phyloP scores from a whole-genome alignment of 1,140 invertebrate genomes.

The Calliopsis andreniformis region DNA sequence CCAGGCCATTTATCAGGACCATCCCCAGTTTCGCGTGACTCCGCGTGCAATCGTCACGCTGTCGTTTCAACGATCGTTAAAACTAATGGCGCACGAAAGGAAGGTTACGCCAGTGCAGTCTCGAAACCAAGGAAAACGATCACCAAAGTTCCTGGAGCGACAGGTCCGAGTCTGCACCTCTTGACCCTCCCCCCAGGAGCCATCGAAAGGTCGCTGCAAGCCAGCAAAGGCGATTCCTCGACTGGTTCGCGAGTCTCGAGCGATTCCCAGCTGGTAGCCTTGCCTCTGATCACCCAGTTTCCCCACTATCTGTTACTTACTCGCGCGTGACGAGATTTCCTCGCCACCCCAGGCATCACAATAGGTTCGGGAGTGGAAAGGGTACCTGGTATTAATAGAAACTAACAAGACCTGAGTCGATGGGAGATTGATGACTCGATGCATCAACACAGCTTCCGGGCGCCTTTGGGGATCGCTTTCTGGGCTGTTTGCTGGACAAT shows the following conservation, averaged over 20 bases:
- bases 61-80: conserved; percentile 49
- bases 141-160: conserved; percentile 6
- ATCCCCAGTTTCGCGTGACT: conserved; percentile 19
- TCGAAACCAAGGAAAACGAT: conserved; percentile 3
- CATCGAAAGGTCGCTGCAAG: conserved; percentile 28
- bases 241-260: conserved; percentile 26
- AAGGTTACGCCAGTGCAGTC: not conserved
- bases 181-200: not conserved
- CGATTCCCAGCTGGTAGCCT: too few species aligned
- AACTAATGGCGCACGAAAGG: conserved; percentile 40
- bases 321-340: conserved; percentile 26
- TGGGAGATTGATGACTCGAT: conserved; percentile 17
- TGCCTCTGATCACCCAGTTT: not conserved
- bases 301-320: not conserved
- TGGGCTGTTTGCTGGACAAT: conserved; percentile 8
- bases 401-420: conserved; percentile 37
- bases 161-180: conserved; percentile 31
- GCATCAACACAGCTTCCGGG: not conserved
- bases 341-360: not conserved
- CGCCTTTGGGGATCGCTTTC: not conserved
- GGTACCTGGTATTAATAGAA: conserved; percentile 28
- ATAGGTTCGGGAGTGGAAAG: not conserved
- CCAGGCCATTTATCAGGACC: not conserved
- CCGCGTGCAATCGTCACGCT: conserved; percentile 7
- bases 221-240: conserved; percentile 33